These are phyloP conservation scores for Diphyllodes magnificus DNA, from an alignment of 2,113 vertebrate species.

Conservation along the genomic window DNA sequence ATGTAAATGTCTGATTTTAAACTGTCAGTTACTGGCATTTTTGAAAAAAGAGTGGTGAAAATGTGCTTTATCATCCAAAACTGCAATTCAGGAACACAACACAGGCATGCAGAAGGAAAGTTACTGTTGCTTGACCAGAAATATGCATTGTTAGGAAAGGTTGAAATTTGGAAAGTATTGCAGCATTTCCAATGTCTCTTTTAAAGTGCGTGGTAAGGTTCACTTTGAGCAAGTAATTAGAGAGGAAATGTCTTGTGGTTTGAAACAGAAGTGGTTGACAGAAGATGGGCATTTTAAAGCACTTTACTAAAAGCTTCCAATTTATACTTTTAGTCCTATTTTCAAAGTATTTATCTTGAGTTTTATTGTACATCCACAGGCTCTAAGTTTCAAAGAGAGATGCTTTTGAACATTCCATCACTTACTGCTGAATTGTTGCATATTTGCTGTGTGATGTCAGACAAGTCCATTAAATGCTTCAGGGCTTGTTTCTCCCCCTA, in stretches of 20 bases:
- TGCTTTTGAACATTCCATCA: neutral
- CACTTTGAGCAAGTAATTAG: neutral
- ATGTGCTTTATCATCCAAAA: neutral
- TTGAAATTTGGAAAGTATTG: neutral
- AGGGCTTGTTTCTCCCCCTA: neutral
- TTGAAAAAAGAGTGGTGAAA: neutral
- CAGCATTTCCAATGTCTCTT: neutral
- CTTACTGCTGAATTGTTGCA: neutral
- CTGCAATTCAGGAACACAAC: neutral
- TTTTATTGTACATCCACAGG: neutral
- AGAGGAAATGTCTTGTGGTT: neutral
- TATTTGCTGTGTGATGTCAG: neutral
- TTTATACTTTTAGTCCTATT: neutral
- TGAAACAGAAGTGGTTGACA: neutral
- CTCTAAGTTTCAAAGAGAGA: neutral
- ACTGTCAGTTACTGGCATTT: neutral
- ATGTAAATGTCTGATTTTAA: neutral
- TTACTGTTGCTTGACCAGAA: neutral
- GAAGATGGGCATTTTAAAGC: neutral
- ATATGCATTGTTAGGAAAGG: neutral
- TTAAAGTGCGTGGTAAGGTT: neutral
- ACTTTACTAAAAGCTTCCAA: neutral
- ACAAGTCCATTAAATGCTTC: neutral
- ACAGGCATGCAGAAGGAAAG: neutral
- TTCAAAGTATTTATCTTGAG: neutral